A percentile compares a stretch with the other conserved stretches of the same genome.
Conservation (phyloP, 2,113 vertebrate species). For the Pitta sordida region DNA sequence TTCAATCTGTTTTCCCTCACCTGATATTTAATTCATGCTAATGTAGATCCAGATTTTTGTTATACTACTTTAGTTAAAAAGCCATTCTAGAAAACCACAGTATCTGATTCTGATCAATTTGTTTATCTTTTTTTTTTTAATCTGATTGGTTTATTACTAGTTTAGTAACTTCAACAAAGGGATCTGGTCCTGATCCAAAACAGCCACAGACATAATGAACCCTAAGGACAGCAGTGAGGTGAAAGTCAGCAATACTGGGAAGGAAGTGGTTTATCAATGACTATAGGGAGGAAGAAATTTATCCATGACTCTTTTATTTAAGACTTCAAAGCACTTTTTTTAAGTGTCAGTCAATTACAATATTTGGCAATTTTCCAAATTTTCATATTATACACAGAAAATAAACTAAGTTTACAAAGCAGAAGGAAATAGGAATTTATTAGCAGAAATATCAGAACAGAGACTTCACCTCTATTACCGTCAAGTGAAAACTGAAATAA, state of each 20-base stretch:
- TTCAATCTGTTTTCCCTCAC: neutral
- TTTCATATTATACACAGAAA: neutral
- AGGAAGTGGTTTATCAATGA: neutral
- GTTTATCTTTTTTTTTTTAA: neutral
- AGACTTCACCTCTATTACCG: accelerated
- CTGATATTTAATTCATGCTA: neutral
- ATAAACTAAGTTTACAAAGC: neutral
- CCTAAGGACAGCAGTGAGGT: neutral
- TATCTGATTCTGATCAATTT: neutral
- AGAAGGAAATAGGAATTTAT: neutral
- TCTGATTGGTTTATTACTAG: neutral
- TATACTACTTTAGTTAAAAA: accelerated
- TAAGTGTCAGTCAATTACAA: neutral
- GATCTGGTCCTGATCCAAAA: neutral
- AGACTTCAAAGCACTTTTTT: neutral
- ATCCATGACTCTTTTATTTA: neutral
- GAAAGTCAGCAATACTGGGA: neutral
- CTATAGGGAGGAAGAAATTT: neutral
- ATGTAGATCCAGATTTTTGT: neutral
- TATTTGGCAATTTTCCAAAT: neutral
- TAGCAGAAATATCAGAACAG: neutral
- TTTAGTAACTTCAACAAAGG: neutral
- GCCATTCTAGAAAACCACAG: neutral
- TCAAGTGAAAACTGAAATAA: neutral
- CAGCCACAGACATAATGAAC: neutral